Conservation (phyloP, 2,797 vertebrate species). For the Xiphorhynchus erythropygius region DNA sequence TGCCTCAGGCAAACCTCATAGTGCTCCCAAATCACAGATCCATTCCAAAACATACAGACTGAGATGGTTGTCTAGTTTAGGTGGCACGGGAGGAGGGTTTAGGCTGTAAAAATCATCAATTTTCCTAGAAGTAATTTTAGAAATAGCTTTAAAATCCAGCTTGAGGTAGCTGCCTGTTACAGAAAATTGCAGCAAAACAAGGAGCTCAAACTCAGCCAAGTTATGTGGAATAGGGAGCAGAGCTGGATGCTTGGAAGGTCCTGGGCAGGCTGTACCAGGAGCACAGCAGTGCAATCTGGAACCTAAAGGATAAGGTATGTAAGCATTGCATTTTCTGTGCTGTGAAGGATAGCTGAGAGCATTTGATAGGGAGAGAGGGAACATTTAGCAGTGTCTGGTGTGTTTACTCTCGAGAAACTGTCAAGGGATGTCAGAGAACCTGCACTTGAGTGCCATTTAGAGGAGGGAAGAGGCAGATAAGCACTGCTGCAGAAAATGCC, state of each 20-base stretch:
- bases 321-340: background rate
- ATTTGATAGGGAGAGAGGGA: background rate
- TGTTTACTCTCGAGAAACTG: constrained; percentile 14
- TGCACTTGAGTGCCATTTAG: background rate
- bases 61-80: background rate
- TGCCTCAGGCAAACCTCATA: background rate
- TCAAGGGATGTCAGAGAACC: background rate
- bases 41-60: background rate
- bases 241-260: constrained; percentile 5
- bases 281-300: background rate
- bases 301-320: background rate
- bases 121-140: background rate
- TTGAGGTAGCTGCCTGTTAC: background rate
- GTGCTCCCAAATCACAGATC: background rate
- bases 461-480: background rate
- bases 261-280: constrained; percentile 13
- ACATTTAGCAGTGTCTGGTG: background rate
- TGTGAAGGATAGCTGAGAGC: background rate
- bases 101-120: background rate
- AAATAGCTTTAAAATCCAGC: background rate
- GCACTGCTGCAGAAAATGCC: background rate
- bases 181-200: background rate
- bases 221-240: background rate
- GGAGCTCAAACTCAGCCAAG: background rate
- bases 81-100: background rate